phyloP scores from a whole-genome alignment of 2,113 vertebrate genomes.

The Corvus moneduloides region DNA sequence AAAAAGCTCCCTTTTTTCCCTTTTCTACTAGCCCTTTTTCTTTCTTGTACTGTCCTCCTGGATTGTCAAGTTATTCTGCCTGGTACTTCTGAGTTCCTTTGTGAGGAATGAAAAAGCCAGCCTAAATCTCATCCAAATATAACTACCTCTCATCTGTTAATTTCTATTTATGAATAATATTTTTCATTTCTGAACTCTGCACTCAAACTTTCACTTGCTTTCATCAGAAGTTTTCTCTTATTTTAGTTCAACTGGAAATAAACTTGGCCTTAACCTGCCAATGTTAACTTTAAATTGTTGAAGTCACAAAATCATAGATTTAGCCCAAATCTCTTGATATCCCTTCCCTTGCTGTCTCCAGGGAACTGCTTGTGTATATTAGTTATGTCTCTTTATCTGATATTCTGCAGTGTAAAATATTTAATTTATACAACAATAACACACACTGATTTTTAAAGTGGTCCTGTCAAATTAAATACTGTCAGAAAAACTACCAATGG shows the following conservation, averaged over 20 bases:
- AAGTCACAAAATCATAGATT: not conserved
- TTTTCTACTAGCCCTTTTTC: not conserved
- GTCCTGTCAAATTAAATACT: not conserved
- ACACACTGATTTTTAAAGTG: not conserved
- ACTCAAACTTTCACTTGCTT: not conserved
- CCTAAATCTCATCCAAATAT: not conserved
- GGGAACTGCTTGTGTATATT: not conserved
- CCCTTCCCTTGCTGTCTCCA: not conserved
- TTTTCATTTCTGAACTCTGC: not conserved
- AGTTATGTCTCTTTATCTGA: not conserved
- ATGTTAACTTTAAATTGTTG: not conserved
- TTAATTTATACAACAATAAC: not conserved
- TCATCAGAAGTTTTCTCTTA: not conserved
- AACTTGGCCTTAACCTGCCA: not conserved
- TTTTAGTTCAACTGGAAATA: not conserved
- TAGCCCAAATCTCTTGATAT: not conserved
- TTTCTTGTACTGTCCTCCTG: not conserved
- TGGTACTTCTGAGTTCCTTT: not conserved
- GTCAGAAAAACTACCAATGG: not conserved
- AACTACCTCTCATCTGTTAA: not conserved
- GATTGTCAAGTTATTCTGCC: not conserved
- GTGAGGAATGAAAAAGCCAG: not conserved
- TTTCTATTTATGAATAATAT: not conserved
- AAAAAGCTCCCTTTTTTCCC: not conserved
- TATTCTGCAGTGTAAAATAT: not conserved